Evolutionary conservation across 1,140 invertebrate genomes (phyloP).

Genomic region (Antheraea pernyi): DNA sequence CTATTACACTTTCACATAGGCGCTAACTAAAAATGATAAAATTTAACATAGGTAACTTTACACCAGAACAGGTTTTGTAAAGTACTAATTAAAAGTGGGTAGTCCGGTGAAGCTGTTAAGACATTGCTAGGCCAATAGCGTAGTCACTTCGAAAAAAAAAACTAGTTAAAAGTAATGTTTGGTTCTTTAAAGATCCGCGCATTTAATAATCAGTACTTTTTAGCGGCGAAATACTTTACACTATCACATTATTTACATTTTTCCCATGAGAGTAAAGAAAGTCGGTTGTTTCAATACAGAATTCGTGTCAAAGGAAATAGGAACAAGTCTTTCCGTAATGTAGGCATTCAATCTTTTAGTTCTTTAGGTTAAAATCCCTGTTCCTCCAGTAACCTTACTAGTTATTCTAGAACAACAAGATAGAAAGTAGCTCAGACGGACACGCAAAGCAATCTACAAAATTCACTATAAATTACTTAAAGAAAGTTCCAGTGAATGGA

Average conservation of each 20-base stretch:
- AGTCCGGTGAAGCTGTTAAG: too few species aligned
- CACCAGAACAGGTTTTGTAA: too few species aligned
- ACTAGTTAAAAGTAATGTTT: too few species aligned
- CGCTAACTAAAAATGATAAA: too few species aligned
- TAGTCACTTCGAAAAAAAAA: too few species aligned
- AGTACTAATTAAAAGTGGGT: too few species aligned
- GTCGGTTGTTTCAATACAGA: not conserved
- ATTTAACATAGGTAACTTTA: too few species aligned
- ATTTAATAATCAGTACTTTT: too few species aligned
- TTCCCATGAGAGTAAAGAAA: not conserved
- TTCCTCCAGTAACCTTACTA: not conserved
- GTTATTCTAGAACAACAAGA: slow-evolving; percentile 2
- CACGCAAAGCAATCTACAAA: slow-evolving; percentile 30
- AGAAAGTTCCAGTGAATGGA: slow-evolving; percentile 24
- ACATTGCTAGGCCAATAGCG: too few species aligned
- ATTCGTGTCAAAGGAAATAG: not conserved
- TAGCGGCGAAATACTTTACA: too few species aligned
- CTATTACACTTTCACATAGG: too few species aligned
- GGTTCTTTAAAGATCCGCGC: too few species aligned
- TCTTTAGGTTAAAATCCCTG: not conserved
- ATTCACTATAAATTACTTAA: slow-evolving; percentile 32
- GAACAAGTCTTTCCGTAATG: not conserved
- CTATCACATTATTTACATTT: not conserved
- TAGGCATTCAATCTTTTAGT: not conserved
- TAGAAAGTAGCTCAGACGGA: slow-evolving; percentile 31